Conservation (phyloP, 2,113 vertebrate genomes). For the Cinclus mexicanus region DNA sequence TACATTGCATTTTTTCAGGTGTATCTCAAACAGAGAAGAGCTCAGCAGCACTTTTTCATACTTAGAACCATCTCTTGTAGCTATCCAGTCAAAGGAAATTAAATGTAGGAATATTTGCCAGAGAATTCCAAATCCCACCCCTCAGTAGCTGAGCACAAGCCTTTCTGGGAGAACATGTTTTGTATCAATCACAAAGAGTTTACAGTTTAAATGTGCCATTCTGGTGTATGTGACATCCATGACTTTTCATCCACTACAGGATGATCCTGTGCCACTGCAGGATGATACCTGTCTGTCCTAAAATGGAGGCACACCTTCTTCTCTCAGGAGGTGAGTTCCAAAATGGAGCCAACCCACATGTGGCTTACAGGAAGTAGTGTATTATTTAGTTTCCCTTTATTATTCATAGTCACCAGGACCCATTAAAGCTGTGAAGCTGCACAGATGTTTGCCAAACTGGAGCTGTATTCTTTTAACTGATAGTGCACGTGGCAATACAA, state of each 20-base stretch:
- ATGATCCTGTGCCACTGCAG: neutral
- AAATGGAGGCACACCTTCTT: neutral
- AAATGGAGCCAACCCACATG: neutral
- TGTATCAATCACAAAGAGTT: neutral
- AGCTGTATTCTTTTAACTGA: neutral
- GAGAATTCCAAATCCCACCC: neutral
- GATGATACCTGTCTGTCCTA: neutral
- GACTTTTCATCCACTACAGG: neutral
- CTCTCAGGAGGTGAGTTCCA: neutral
- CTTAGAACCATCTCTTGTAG: neutral
- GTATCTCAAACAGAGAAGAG: neutral
- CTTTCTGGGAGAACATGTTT: neutral
- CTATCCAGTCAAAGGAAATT: neutral
- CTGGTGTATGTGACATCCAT: neutral
- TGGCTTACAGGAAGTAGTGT: neutral
- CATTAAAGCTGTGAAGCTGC: neutral
- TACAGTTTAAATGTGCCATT: neutral
- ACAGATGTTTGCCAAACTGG: neutral
- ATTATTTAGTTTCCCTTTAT: conserved; percentile 11
- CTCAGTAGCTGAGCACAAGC: neutral
- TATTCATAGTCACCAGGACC: neutral
- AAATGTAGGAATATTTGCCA: neutral
- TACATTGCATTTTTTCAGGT: neutral
- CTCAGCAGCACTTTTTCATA: neutral
- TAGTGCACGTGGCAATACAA: neutral